phyloP scores from a whole-genome alignment of 2,888 invertebrate genomes.

The Julus scanicus region DNA sequence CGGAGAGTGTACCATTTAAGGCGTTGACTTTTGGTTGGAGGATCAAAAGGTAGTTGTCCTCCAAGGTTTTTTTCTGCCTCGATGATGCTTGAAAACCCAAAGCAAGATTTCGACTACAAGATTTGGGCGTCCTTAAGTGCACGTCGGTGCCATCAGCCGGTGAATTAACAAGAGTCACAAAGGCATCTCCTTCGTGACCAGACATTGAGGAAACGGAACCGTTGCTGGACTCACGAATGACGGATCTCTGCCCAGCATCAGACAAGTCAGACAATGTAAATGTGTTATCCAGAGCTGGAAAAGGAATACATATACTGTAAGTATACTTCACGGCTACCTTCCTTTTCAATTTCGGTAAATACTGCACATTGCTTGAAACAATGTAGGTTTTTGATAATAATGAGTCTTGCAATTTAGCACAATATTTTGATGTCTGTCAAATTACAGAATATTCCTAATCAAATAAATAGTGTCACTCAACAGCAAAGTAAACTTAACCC shows the following conservation, averaged over 20 bases:
- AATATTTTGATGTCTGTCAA: neutral
- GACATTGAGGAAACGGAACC: neutral
- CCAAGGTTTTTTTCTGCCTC: neutral
- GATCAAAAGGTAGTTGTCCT: slow-evolving; percentile 5
- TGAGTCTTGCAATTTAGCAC: no score
- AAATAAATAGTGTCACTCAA: no score
- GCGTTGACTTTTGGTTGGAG: neutral
- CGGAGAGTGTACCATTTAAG: neutral
- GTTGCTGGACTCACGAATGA: neutral
- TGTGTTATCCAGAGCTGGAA: slow-evolving; percentile 47
- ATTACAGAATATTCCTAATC: neutral
- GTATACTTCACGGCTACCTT: no score
- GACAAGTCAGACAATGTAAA: neutral
- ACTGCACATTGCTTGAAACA: no score
- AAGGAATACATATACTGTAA: neutral
- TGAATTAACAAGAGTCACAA: neutral
- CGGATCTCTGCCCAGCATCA: neutral
- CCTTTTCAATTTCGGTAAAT: no score
- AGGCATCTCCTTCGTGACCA: neutral
- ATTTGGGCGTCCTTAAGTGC: neutral
- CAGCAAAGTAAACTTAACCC: no score
- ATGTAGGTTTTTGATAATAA: no score
- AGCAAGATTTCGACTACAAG: neutral
- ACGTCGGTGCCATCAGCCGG: neutral
- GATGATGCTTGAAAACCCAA: neutral